Percentiles rank a stretch among this genome's conserved stretches.
Conservation (phyloP, 2,113 vertebrate genomes). For the Pterophyllum scalare region DNA sequence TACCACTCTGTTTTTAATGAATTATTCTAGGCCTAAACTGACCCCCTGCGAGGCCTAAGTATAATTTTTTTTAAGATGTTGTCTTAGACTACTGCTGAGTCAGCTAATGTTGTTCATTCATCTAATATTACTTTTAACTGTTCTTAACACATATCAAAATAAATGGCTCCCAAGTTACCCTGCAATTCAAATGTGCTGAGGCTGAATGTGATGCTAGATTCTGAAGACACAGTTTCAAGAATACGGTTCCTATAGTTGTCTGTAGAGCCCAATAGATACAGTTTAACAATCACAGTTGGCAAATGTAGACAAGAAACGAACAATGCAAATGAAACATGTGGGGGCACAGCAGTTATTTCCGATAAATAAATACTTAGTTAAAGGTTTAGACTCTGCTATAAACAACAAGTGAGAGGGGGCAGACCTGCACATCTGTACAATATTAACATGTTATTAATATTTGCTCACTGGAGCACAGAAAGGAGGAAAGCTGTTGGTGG, state of each 20-base stretch:
- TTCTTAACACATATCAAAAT: not conserved
- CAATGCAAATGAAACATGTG: not conserved
- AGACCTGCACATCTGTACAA: not conserved
- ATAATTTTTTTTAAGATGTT: not conserved
- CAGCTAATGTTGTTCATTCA: not conserved
- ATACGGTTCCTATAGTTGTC: not conserved
- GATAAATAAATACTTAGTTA: not conserved
- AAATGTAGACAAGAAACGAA: not conserved
- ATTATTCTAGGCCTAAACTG: not conserved
- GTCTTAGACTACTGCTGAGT: not conserved
- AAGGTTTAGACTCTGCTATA: not conserved
- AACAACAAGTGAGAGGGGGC: not conserved
- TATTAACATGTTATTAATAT: slow-evolving; percentile 38
- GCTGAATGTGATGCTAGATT: not conserved
- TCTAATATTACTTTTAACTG: not conserved
- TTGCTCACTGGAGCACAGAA: not conserved
- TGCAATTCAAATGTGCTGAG: not conserved
- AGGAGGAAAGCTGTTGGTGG: not conserved
- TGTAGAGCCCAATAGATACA: not conserved
- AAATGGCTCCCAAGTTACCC: not conserved
- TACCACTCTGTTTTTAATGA: not conserved
- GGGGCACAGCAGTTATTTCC: not conserved
- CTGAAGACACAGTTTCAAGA: not conserved
- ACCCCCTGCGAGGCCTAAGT: not conserved
- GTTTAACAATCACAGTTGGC: slow-evolving; percentile 5